Evolutionary conservation across 2,113 vertebrate species (phyloP), one percentile per base, ranked within the genome.

Genomic region (Excalfactoria chinensis): DNA sequence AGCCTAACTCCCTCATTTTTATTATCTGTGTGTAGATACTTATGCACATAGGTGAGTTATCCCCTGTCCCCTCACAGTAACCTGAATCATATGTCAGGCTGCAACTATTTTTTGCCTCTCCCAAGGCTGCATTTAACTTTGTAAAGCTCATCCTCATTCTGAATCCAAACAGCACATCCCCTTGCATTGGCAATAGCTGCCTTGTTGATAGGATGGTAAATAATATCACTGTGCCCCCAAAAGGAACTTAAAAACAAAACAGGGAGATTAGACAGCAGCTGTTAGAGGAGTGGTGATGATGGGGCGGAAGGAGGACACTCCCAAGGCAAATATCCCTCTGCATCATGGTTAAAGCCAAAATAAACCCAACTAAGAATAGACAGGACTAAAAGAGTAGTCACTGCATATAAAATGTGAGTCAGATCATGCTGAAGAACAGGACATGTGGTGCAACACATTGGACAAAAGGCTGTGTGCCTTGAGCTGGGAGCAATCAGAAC

Each of bases 331-430:
- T 89, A 95, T 96, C 82, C 75, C 87, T 79, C 64, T 91, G 77
- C 70, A 76, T 85, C 77, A 58, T 17, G 35, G 83, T 71, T 89
- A 72, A 87, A 94, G 94, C 91, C 88, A 92, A 95, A 96, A 95
- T 93, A 93, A 95, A 84, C 43, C 49, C 55, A 87, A 84, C 93
- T 95, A 91, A 95, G 90, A 90, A 90, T 95, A 96, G 91, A 75
- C 32, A 11, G 51, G 90, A 80, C 70, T 89, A 59, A 83, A 92
- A 37, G 68, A 69, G 51, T 70, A 58, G 51, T 86, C 73, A 69
- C 59, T 79, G 60, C 30, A 32, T 95, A 69, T 59, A 72, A 84
- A 84, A 78, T 40, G 26, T 93, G 83, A 93, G 80, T 89, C 91
- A 91, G 40, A 37, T 13, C 1, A 0, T 43, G 43, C 63, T 79